phyloP scores from a whole-genome alignment of 2,888 invertebrate species.

The Caenorhabditis wallacei region DNA sequence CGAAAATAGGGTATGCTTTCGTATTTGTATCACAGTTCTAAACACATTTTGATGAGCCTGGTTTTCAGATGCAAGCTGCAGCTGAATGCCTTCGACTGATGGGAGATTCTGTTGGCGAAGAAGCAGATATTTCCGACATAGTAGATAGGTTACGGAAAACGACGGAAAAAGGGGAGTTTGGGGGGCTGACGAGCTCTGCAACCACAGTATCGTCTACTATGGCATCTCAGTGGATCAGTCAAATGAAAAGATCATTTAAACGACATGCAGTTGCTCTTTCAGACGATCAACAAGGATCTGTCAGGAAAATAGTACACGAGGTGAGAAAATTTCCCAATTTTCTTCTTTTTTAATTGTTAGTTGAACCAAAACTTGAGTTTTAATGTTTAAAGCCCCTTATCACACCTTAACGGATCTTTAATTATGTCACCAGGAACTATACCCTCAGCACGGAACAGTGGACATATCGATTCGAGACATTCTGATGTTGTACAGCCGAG shows the following conservation, averaged over 20 bases:
- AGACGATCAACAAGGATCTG: constrained; percentile 42
- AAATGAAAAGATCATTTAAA: constrained; percentile 39
- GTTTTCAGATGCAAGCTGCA: constrained; percentile 20
- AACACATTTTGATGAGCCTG: too few relatives aligned
- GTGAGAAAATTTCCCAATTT: constrained; percentile 3
- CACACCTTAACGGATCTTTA: not conserved
- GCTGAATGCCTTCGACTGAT: constrained; percentile 22
- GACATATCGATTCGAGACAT: constrained; percentile 35
- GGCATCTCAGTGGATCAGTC: constrained; percentile 45
- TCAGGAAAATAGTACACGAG: constrained; percentile 33
- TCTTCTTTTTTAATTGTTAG: not conserved
- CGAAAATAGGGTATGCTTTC: constrained; percentile 21
- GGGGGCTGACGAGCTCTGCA: constrained; percentile 29
- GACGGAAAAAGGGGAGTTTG: not conserved
- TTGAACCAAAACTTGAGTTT: not conserved
- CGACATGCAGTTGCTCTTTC: constrained; percentile 20
- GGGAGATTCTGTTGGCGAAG: constrained; percentile 18
- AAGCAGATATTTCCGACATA: constrained; percentile 12
- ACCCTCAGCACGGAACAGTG: constrained; percentile 22
- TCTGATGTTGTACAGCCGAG: constrained; percentile 37
- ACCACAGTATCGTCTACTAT: constrained; percentile 39
- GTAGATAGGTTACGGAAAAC: constrained; percentile 12
- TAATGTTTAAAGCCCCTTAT: constrained; percentile 1
- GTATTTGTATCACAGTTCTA: not conserved
- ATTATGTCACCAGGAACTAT: constrained; percentile 41